Conservation (phyloP, 2,113 vertebrate genomes). For the Halichoerus grypus region DNA sequence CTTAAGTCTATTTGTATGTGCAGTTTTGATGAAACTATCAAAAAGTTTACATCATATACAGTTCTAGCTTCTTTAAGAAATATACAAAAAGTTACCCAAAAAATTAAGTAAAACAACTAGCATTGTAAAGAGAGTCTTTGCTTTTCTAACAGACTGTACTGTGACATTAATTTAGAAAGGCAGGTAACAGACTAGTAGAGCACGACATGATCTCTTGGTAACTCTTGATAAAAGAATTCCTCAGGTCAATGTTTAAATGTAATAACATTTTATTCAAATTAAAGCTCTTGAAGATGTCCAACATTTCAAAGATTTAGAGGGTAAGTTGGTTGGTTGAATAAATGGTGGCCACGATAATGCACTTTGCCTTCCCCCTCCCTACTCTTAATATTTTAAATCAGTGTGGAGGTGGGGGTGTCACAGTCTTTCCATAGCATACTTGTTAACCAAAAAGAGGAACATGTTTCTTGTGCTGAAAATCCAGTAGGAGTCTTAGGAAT, state of each 20-base stretch:
- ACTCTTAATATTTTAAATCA: not conserved
- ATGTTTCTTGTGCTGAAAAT: not conserved
- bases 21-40: constrained; percentile 6
- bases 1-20: not conserved
- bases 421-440: not conserved
- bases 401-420: not conserved
- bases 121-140: not conserved
- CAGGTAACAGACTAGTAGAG: not conserved
- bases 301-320: not conserved
- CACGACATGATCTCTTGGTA: not conserved
- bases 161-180: not conserved
- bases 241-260: constrained; percentile 16
- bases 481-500: not conserved
- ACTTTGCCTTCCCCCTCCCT: not conserved
- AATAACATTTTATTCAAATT: not conserved
- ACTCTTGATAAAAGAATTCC: not conserved
- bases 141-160: not conserved
- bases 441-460: not conserved
- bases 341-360: not conserved
- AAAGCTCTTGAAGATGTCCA: not conserved
- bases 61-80: not conserved
- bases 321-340: not conserved
- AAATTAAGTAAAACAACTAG: not conserved
- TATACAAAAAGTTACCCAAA: not conserved
- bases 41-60: not conserved